Evolutionary conservation across 2,888 invertebrate species (phyloP), one percentile per base, ranked within the genome.

Genomic region (Onchidella celtica): DNA sequence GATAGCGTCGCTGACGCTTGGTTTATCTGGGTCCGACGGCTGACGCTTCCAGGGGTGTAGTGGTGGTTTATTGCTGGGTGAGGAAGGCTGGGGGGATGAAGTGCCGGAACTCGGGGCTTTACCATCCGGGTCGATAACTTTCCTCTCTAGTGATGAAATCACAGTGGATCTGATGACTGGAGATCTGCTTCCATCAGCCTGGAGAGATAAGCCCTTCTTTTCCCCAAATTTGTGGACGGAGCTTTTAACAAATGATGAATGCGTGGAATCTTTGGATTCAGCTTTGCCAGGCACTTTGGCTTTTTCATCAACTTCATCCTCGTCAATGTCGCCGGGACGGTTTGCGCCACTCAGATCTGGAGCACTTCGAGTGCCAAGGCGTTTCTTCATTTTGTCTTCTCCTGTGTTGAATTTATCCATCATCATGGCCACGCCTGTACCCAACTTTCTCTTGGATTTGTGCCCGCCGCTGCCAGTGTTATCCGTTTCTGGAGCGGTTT

Each of bases 401-500:
- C 90, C 89, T 6, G 90, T 87, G 74, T 87, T 89, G 76, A 91
- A 90, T 55, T 89, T 81, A 32, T 91, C 89, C 47, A 91, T 84
- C 81, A 90, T 88, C 84, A 87, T 86, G 1, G 90, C 89, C 17
- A 91, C 89, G 6, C 91, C 88, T 85, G 29, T 86, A 76, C 70
- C 87, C 36, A 70, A 79, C 14, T 59, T 47, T 3, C 77, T 47
- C 6, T 59, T 79, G n/a, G 55, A 21, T 27, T 78, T 66, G 2
- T 36, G 40, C 11, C 70, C 77, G 0, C 77, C 32, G 4, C 69
- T 61, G 11, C 1, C 4, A n/a, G 11, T 38, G 2, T 3, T 17
- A 17, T 76, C 72, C 34, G 65, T 1, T 3, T 77, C 72, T n/a
- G 14, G n/a, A 3, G 3, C 6, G 29, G 34, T 65, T 24, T 59